Percentiles rank a stretch among this genome's conserved stretches.
phyloP scores from a whole-genome alignment of 2,888 invertebrate species.

The Orthonevra nobilis region DNA sequence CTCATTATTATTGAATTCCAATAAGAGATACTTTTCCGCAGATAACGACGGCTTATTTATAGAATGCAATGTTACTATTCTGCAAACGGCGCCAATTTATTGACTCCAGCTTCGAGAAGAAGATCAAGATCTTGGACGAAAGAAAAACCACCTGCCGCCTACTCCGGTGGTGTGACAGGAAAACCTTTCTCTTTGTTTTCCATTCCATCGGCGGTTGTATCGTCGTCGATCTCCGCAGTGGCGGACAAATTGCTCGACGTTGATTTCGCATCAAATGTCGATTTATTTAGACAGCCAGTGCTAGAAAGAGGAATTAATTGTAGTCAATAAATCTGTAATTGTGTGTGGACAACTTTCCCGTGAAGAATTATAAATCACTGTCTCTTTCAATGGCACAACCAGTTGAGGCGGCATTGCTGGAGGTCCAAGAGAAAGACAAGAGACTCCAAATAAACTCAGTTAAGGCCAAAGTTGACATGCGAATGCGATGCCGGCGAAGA shows the following conservation, averaged over 20 bases:
- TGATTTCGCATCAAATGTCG: slow-evolving; percentile 37
- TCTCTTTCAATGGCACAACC: slow-evolving; percentile 48
- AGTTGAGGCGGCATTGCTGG: slow-evolving; percentile 14
- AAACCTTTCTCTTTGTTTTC: slow-evolving; percentile 55
- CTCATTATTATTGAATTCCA: slow-evolving; percentile 31
- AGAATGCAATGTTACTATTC: background rate
- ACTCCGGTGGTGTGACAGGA: slow-evolving; percentile 34
- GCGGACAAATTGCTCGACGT: slow-evolving; percentile 56
- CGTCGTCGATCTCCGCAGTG: no score
- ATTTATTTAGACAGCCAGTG: slow-evolving; percentile 30
- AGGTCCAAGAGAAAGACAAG: slow-evolving; percentile 4
- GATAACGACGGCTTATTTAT: background rate
- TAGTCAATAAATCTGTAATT: slow-evolving; percentile 57
- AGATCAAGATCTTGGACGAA: slow-evolving; percentile 32
- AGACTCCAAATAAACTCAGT: slow-evolving; percentile 3
- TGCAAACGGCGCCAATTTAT: slow-evolving; percentile 11
- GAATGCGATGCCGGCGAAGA: background rate
- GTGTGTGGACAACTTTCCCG: slow-evolving; percentile 49
- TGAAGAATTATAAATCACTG: slow-evolving; percentile 39
- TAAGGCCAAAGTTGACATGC: slow-evolving; percentile 46
- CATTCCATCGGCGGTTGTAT: no score
- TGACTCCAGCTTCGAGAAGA: slow-evolving; percentile 1
- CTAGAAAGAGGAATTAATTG: slow-evolving; percentile 50
- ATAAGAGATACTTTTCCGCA: slow-evolving; percentile 4
- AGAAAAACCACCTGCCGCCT: slow-evolving; percentile 33